Evolutionary conservation across 1,140 invertebrate genomes (phyloP), one percentile per base, ranked within the genome.

Genomic region (Batillaria attramentaria): DNA sequence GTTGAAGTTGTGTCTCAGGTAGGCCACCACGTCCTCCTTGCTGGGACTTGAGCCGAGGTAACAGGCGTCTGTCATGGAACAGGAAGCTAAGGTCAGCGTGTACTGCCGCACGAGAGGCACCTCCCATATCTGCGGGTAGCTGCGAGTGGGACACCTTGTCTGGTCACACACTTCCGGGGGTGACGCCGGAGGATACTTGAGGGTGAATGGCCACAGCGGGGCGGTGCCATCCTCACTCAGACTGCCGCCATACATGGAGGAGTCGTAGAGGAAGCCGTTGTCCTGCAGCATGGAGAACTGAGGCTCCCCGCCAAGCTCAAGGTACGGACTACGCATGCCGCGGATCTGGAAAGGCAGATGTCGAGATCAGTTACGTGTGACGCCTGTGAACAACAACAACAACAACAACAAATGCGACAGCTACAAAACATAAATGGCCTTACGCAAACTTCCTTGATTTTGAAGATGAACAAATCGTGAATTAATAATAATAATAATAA

Each of bases 121-220:
- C 83, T 87, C 85, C 87, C 87, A 89, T 43, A 87, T 81, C 18
- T 84, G 84, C 54, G 81, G 84, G 62, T 85, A 85, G 16, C 50
- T 8, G 31, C 43, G 35, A 18, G 33, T 70, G 3, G 87, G 87
- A 78, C 87, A 89, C 8, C 81, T 78, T 16, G 84, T 84, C 35
- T 86, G 85, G 72, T 85, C 83, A 72, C 87, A 89, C 41, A 84
- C 81, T 35, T 24, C 28, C 16, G 39, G 39, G 24, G 37, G 16
- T 4, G 83, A 81, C 4, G 80, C 81, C 81, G 83, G 85, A 4
- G 81, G 81, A 60, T 83, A 86, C 62, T 87, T 85, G 28, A 89
- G 77, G 0, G 87, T 89, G 69, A 87, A 89, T 13, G 87, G 87
- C 62, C 81, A 83, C 4, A 80, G 65, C n/a, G 65, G 60, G n/a